Conservation (phyloP, 2,113 vertebrate species). For the Notiomystis cincta region DNA sequence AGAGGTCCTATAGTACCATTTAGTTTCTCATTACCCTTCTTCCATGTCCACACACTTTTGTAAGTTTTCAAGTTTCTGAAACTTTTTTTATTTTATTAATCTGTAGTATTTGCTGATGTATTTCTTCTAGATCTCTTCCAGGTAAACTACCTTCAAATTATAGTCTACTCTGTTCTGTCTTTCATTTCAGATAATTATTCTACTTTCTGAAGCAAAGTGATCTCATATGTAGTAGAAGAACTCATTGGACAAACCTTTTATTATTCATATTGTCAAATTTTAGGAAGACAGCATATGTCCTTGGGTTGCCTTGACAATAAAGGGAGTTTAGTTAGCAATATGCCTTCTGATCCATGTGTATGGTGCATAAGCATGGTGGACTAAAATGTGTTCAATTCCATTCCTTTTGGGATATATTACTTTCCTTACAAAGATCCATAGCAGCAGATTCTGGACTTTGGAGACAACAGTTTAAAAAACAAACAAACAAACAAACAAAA, state of each 20-base stretch:
- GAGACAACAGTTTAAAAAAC: fast-evolving
- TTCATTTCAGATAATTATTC: neutral
- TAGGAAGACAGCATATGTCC: fast-evolving
- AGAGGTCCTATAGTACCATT: neutral
- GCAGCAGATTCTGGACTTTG: neutral
- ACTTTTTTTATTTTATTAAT: neutral
- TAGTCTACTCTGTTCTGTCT: neutral
- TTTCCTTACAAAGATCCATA: neutral
- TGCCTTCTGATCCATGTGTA: neutral
- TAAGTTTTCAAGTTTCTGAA: neutral
- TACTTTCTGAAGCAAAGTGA: neutral
- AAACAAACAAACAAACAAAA: no score
- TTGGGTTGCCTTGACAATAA: neutral
- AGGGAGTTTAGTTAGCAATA: neutral
- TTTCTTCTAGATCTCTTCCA: neutral
- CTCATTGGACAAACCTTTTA: neutral
- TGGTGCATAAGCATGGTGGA: neutral
- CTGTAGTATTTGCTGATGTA: neutral
- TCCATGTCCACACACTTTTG: neutral
- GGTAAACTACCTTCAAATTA: neutral
- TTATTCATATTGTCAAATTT: neutral
- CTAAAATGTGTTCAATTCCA: neutral
- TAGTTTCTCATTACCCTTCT: neutral
- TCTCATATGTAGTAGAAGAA: neutral
- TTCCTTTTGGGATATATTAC: neutral